These are phyloP conservation scores for Marcusenius ussheri DNA, from an alignment of 2,113 vertebrate species.

Conservation along the genomic window DNA sequence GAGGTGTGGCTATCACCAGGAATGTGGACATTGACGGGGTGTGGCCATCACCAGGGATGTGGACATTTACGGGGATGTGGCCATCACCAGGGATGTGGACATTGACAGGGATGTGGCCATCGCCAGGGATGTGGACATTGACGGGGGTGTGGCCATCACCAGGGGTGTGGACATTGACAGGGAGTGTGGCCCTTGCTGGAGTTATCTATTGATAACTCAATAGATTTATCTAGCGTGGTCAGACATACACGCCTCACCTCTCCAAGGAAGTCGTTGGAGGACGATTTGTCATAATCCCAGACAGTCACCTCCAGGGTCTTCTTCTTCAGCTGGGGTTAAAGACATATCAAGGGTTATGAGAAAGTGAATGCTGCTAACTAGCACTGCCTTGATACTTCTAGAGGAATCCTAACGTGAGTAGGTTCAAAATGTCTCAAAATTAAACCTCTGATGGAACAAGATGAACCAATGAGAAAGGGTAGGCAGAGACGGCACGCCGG, in stretches of 20 bases:
- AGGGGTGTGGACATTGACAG: neutral
- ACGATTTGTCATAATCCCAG: slow-evolving; percentile 97
- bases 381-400: neutral
- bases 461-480: neutral
- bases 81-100: too few relatives aligned
- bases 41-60: too few relatives aligned
- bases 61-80: too few relatives aligned
- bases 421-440: neutral
- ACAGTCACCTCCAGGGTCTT: slow-evolving; percentile 97
- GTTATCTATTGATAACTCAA: too few relatives aligned
- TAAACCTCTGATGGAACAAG: neutral
- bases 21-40: neutral
- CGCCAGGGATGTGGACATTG: neutral
- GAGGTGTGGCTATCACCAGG: neutral
- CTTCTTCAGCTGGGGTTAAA: slow-evolving; percentile 82
- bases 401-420: neutral
- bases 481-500: neutral
- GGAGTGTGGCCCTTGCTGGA: neutral
- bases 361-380: neutral
- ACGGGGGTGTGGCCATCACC: neutral
- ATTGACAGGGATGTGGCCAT: too few relatives aligned
- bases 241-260: slow-evolving; percentile 68
- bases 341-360: slow-evolving; percentile 23
- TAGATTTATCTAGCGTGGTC: neutral
- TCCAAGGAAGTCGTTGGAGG: slow-evolving; percentile 95